Base-by-base conservation (phyloP, 2,113 vertebrate genomes). In the Bubo scandiacus region DNA sequence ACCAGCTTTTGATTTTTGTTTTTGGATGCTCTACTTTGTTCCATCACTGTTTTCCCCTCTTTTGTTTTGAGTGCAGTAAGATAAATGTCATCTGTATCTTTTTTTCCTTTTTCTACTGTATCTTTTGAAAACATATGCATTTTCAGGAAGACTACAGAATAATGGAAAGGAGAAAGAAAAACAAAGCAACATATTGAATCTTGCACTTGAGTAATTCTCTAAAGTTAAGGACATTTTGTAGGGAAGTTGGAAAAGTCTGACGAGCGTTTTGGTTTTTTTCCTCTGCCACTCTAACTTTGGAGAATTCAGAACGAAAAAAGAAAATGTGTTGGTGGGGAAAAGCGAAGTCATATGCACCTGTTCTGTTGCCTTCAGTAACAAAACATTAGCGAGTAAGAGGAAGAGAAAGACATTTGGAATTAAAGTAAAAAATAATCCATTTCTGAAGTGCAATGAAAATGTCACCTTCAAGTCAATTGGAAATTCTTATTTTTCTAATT, bases 241-340 rank as follows among this genome's bases (percentile, higher is more conserved):
- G 63, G 36, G 59, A 94, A 93, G 88, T 92, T 96, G 92, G 92
- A 93, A 74, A 94, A 95, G 77, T 86, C 66, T 94, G 75, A 61
- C 3, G 38, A 73, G 54, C 72, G 38, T 52, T 92, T 94, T 1
- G 1, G 13, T 71, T 90, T 77, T 88, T 91, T 81, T 49, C 27
- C 25, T 92, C 55, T 92, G 71, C 67, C 0, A 1, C 72, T 83
- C 85, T 90, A 95, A 96, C 90, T 96, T 96, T 0, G 6, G 88
- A 94, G 88, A 94, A 92, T 88, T 96, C 66, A 68, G 86, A 92
- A 94, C 86, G 4, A 94, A 95, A 97, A 96, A 96, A 96, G 95
- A 96, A 94, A 94, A 84, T 96, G 96, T 96, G 95, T 96, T 96
- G 95, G 95, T 94, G 90, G 87, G 83, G 88, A 89, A 78, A 88